These are phyloP conservation scores for Cataglyphis hispanica DNA, from an alignment of 1,140 invertebrate species.

Conservation along the genomic window DNA sequence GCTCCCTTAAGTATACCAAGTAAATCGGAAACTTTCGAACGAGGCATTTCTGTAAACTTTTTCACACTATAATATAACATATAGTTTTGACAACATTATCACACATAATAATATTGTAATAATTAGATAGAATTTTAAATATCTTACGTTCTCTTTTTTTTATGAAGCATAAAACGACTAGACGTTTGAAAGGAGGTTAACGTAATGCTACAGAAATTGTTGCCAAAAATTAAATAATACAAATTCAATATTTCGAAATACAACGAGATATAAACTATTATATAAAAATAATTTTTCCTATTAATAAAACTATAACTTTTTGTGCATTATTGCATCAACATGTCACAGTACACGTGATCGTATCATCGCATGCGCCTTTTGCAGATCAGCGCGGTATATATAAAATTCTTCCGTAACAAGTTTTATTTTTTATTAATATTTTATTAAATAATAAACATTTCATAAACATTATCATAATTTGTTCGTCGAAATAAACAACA, in stretches of 20 bases:
- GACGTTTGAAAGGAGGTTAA: not conserved
- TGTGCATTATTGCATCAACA: not conserved
- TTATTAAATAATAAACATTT: not conserved
- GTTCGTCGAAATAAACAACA: not conserved
- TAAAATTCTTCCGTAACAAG: not conserved
- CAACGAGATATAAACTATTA: not conserved
- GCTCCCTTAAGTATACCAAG: conserved; percentile 80
- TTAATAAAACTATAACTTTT: not conserved
- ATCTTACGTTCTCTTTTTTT: not conserved
- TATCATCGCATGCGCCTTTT: not conserved
- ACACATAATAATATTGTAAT: not conserved
- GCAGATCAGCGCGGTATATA: not conserved
- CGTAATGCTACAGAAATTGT: not conserved
- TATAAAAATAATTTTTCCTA: not conserved
- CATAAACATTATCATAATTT: too few relatives aligned
- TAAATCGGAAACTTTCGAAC: conserved; percentile 79
- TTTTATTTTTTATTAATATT: not conserved
- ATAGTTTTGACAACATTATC: not conserved
- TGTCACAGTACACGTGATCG: not conserved
- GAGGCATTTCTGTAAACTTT: conserved; percentile 76
- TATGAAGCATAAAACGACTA: not conserved
- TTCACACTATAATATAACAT: not conserved
- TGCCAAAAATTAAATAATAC: not conserved
- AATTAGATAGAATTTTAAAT: not conserved
- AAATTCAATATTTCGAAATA: not conserved